A percentile compares a stretch with the other conserved stretches of the same genome.
These are phyloP conservation scores for Ricordea florida DNA, from an alignment of 92 coral and sea anemone genomes.

Conservation along the genomic window DNA sequence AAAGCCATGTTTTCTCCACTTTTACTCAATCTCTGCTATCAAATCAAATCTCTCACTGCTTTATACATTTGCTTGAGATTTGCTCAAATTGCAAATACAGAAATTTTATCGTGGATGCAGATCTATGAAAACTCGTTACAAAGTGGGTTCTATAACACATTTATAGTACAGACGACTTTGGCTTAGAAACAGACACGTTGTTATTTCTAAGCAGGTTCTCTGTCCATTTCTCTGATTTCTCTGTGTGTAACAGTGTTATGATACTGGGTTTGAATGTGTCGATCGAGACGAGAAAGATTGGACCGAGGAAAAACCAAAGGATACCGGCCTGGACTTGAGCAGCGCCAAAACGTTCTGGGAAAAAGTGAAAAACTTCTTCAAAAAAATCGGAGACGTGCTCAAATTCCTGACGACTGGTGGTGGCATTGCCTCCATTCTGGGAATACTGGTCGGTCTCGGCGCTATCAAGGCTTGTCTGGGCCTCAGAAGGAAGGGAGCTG, in stretches of 20 bases:
- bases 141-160: too few species aligned
- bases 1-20: too few species aligned
- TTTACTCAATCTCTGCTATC: too few species aligned
- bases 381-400: slow-evolving; percentile 41
- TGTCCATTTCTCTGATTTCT: neutral
- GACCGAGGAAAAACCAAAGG: slow-evolving; percentile 69
- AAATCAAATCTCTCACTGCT: too few species aligned
- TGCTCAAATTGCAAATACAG: too few species aligned
- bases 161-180: neutral
- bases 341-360: slow-evolving; percentile 69
- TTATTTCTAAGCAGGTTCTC: neutral
- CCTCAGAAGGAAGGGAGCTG: slow-evolving; percentile 46
- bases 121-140: too few species aligned
- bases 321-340: slow-evolving; percentile 71
- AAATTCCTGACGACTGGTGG: slow-evolving; percentile 46
- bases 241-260: slow-evolving; percentile 65
- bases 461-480: slow-evolving; percentile 75
- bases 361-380: slow-evolving; percentile 50
- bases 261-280: slow-evolving; percentile 76
- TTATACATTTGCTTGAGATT: too few species aligned
- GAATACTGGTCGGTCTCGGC: slow-evolving; percentile 65
- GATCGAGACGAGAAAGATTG: slow-evolving; percentile 75
- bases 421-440: slow-evolving; percentile 42
- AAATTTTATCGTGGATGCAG: too few species aligned
- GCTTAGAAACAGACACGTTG: neutral